phyloP scores from a whole-genome alignment of 2,888 invertebrate species.

The Nysson spinosus region DNA sequence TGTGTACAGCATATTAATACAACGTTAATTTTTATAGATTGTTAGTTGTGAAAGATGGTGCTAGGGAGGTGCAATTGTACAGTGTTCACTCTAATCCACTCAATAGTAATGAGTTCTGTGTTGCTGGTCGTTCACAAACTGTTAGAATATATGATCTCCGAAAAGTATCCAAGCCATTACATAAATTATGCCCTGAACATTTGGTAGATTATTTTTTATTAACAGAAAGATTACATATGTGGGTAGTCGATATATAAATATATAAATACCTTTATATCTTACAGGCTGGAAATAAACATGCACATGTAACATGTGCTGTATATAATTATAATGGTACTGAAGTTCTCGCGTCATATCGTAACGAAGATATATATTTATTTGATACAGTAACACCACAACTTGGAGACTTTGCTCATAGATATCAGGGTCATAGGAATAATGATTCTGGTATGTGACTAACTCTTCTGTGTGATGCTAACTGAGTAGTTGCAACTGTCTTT shows the following conservation, averaged over 20 bases:
- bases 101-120: conserved; percentile 86
- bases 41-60: conserved; percentile 80
- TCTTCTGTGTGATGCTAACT: background rate
- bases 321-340: conserved; percentile 95
- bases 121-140: conserved; percentile 89
- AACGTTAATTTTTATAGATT: conserved; percentile 75
- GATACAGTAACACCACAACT: conserved; percentile 80
- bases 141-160: conserved; percentile 88
- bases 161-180: conserved; percentile 79
- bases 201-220: conserved; percentile 28
- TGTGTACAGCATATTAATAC: background rate
- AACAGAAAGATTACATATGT: background rate
- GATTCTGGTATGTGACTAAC: conserved; percentile 60
- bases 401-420: conserved; percentile 79
- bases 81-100: conserved; percentile 92
- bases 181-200: conserved; percentile 59
- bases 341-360: conserved; percentile 95
- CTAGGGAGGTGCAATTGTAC: conserved; percentile 87
- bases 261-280: conserved; percentile 12
- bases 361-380: conserved; percentile 94
- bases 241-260: no score
- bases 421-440: conserved; percentile 81
- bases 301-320: conserved; percentile 91
- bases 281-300: conserved; percentile 71
- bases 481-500: conserved; percentile 7